phyloP scores from a whole-genome alignment of 2,797 vertebrate species.

The Catostomus latipinnis region DNA sequence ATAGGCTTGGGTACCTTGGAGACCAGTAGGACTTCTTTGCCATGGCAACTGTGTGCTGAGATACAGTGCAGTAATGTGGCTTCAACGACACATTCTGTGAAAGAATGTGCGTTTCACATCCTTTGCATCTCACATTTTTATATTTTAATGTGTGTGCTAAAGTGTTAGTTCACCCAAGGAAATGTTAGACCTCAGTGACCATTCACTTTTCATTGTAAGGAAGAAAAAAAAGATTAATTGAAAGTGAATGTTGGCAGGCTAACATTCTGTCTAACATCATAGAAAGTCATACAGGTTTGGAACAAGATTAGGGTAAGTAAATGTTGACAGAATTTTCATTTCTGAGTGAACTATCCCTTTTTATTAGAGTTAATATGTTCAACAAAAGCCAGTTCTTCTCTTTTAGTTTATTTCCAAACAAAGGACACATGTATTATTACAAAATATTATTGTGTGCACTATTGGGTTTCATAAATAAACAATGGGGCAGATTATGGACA shows the following conservation, averaged over 20 bases:
- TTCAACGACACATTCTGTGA: conserved; percentile 80
- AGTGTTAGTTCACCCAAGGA: no score
- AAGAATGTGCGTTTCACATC: conserved; percentile 66
- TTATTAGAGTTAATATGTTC: background rate
- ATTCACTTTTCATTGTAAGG: no score
- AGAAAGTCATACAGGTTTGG: no score
- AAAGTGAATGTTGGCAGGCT: no score
- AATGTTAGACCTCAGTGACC: no score
- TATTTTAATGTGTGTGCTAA: background rate
- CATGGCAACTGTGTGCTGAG: conserved; percentile 82
- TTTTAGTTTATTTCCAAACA: conserved; percentile 6
- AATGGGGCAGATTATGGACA: background rate
- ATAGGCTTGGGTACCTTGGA: conserved; percentile 85
- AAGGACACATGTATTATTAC: conserved; percentile 2
- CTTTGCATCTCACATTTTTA: background rate
- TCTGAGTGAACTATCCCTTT: no score
- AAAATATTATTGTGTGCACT: conserved; percentile 15
- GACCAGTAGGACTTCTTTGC: conserved; percentile 85
- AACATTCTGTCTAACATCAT: no score
- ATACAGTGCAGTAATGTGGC: conserved; percentile 80
- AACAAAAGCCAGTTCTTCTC: background rate
- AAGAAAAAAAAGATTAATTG: no score
- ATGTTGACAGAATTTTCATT: no score
- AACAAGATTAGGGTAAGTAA: no score
- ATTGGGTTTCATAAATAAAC: background rate